Base-by-base conservation (phyloP, 1,140 invertebrate genomes). In the Drosophila sp. region DNA sequence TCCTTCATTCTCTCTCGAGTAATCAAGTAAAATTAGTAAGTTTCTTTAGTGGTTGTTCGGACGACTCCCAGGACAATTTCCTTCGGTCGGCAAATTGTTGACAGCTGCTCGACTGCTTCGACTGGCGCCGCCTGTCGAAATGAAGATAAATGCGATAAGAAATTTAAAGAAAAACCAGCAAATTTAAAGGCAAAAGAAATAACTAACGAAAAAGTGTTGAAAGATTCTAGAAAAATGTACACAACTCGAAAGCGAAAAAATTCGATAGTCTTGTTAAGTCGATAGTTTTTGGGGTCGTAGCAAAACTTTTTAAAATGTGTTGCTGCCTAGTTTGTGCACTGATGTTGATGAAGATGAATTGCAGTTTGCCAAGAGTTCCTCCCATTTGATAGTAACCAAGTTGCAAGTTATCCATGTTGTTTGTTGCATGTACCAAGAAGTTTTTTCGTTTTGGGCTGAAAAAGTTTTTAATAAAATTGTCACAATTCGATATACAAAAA, bases 331-430 rank as follows among this genome's bases (percentile, higher is more conserved):
- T 57, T 50, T 50, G 44, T 50, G 23, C 44, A 50, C 23, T 80
- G 61, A 72, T 77, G 72, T 60, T 78, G 75, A 89, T 89, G 84
- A 84, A 89, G 84, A 89, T 89, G 80, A 89, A 89, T 84, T 89
- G 84, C 77, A 87, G 72, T 89, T 89, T 80, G 70, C n/a, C 32
- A 58, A 58, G 56, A 58, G 56, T 58, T 58, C 6, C 44, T 27
- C 6, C 44, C 17, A 23, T 47, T 47, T 63, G 25, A 27, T 74
- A 67, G 60, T 44, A 40, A 40, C 25, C 25, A 76, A 76, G 61
- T 41, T 44, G 44, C 44, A 50, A 50, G 44, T 50, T 50, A 50
- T 50, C 44, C 44, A 27, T 50, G 44, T 50, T 50, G 23, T 76
- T 72, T 76, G 67, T 66, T 75, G 62, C 68, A 62, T 17, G 32